Conservation (phyloP, 2,113 vertebrate species). For the Corythoichthys haematopterus region DNA sequence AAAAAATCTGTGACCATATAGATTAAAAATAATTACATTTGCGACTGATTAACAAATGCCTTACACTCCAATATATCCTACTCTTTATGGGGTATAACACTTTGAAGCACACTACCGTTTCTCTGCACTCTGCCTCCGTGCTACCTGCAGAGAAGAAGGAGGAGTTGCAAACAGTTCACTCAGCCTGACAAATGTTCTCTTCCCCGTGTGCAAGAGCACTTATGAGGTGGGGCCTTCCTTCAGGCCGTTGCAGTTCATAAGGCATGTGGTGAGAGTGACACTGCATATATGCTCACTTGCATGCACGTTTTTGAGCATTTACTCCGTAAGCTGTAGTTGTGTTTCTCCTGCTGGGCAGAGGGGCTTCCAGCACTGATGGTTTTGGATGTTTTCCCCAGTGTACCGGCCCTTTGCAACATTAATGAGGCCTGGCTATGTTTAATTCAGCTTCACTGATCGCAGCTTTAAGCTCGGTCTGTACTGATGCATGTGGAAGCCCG, state of each 20-base stretch:
- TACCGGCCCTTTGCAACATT: constrained; percentile 64
- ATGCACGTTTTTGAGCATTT: constrained; percentile 40
- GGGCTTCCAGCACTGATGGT: constrained; percentile 57
- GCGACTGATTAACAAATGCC: constrained; percentile 13
- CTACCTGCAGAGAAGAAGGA: constrained; percentile 35
- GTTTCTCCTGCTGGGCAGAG: constrained; percentile 65
- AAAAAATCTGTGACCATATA: neutral
- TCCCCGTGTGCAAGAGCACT: constrained; percentile 48
- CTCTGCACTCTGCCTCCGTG: constrained; percentile 34
- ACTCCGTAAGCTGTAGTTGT: constrained; percentile 59
- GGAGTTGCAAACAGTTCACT: constrained; percentile 52
- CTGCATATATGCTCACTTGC: constrained; percentile 41
- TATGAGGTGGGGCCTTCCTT: constrained; percentile 50
- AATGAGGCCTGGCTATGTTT: constrained; percentile 70
- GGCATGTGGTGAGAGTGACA: constrained; percentile 39
- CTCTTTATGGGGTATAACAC: constrained; percentile 17
- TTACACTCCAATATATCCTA: constrained; percentile 12
- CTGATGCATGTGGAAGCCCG: constrained; percentile 37
- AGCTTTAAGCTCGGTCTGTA: constrained; percentile 50
- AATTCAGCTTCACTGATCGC: constrained; percentile 70
- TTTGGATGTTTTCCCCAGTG: constrained; percentile 58
- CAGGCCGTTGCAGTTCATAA: constrained; percentile 66
- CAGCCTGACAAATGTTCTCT: constrained; percentile 35
- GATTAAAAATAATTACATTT: constrained; percentile 22
- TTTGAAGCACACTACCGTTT: constrained; percentile 23